Percentiles rank a stretch among this genome's conserved stretches.
Conservation (phyloP, 2,797 vertebrate species). For the Lycodopsis pacificus region DNA sequence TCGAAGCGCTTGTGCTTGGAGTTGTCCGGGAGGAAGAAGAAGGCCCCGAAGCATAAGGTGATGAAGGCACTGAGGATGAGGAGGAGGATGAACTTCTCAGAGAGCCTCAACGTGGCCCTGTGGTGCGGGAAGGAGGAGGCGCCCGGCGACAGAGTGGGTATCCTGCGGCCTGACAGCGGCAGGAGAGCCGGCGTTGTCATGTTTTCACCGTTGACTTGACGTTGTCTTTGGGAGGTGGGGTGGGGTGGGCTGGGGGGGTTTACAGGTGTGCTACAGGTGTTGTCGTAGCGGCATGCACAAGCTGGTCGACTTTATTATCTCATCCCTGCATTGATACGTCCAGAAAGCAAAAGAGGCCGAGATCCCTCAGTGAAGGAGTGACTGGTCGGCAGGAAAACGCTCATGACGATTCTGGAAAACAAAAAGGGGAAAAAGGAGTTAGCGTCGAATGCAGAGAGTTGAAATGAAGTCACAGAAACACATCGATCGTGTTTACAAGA, state of each 20-base stretch:
- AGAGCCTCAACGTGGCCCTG: constrained; percentile 95
- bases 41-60: constrained; percentile 98
- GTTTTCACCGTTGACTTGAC: constrained; percentile 44
- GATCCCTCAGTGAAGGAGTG: constrained; percentile 62
- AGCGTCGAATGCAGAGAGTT: neutral
- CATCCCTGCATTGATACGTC: constrained; percentile 72
- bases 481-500: neutral
- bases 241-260: constrained; percentile 24
- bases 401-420: constrained; percentile 72
- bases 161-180: constrained; percentile 94
- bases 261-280: constrained; percentile 68
- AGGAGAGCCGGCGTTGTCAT: constrained; percentile 97
- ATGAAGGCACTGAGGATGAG: constrained; percentile 99
- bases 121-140: constrained; percentile 95
- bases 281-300: constrained; percentile 71
- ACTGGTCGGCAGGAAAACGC: constrained; percentile 56
- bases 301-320: constrained; percentile 80
- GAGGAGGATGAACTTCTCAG: constrained; percentile 98
- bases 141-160: constrained; percentile 92
- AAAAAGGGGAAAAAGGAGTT: constrained; percentile 30
- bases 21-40: constrained; percentile 98
- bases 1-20: constrained; percentile 99
- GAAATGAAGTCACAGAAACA: neutral
- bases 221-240: constrained; percentile 6
- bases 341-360: constrained; percentile 47